phyloP scores from a whole-genome alignment of 2,888 invertebrate species.

The Trisateles emortualis region DNA sequence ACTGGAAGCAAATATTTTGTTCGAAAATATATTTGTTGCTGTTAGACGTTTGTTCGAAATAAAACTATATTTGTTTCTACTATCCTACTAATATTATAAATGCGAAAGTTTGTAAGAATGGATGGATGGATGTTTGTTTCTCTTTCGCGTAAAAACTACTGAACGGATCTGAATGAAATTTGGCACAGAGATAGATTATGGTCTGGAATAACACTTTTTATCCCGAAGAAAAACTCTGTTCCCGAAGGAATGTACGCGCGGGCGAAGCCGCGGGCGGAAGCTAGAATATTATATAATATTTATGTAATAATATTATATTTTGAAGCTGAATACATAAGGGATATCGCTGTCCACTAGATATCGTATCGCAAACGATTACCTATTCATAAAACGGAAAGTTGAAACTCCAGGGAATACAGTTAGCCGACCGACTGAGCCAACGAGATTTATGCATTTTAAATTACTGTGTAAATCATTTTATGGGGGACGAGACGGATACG shows the following conservation, averaged over 20 bases:
- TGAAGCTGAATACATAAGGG: slow-evolving; percentile 19
- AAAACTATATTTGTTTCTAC: too few species aligned
- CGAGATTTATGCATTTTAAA: slow-evolving; percentile 85
- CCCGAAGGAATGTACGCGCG: too few species aligned
- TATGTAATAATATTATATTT: neutral
- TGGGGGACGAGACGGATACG: slow-evolving; percentile 42
- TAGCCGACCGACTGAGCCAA: slow-evolving; percentile 71
- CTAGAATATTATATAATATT: neutral
- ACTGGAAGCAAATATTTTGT: neutral
- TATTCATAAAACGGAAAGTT: slow-evolving; percentile 83
- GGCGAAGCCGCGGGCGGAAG: too few species aligned
- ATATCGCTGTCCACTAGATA: slow-evolving; percentile 46
- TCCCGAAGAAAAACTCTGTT: too few species aligned
- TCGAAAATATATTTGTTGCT: neutral
- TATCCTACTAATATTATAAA: too few species aligned
- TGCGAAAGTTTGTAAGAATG: too few species aligned
- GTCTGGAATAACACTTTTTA: too few species aligned
- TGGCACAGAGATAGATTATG: too few species aligned
- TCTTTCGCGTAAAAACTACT: too few species aligned
- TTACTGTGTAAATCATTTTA: slow-evolving; percentile 60
- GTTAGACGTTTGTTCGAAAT: too few species aligned
- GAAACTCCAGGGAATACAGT: slow-evolving; percentile 74
- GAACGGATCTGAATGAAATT: too few species aligned
- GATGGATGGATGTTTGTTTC: too few species aligned
- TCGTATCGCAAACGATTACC: slow-evolving; percentile 70